Evolutionary conservation across 2,113 vertebrate species (phyloP), one percentile per base, ranked within the genome.

Genomic region (Paradoxurus hermaphroditus): DNA sequence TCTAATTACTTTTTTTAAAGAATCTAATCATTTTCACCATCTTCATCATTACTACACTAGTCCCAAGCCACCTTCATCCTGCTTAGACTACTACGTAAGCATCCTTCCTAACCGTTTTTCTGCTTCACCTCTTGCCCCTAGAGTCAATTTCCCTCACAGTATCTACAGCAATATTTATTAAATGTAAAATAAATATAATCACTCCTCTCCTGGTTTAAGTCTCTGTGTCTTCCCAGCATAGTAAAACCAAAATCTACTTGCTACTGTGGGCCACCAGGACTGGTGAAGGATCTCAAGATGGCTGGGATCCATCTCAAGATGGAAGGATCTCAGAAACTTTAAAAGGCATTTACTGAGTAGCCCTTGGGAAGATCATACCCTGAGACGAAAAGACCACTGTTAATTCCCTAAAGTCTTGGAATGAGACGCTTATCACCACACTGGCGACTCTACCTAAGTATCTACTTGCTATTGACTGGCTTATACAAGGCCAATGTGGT

Each of bases 401-500:
- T 97, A 99, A 99, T 11, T 98, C 99, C 2, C 97, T 99, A 91
- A 99, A 99, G 98, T 99, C 99, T n/a, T 99, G 98, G 97, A 99
- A 95, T 49, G 99, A 99, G 56, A 98, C 98, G 23, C 98, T 99
- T 29, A 95, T 98, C 3, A 98, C 99, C 62, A 99, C 99, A 98
- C 95, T 99, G 70, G 31, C 98, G 1, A 97, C 98, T 1, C 98
- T 99, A 90, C 98, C 99, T 7, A 99, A 99, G 98, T 98, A 99
- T 41, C 99, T 99, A 41, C 98, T 98, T 0, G 0, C 97, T 77
- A 99, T 99, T 0, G 99, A 99, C 97, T 99, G 99, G 99, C 93
- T 83, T 96, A 98, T 96, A 99, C 98, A 99, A 95, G 97, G 93
- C 96, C 8, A 44, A 96, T 1, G 96, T 99, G 95, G 99, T 98